Evolutionary conservation across 2,888 invertebrate genomes (phyloP).

Genomic region (Leptinotarsa rubiginosa): DNA sequence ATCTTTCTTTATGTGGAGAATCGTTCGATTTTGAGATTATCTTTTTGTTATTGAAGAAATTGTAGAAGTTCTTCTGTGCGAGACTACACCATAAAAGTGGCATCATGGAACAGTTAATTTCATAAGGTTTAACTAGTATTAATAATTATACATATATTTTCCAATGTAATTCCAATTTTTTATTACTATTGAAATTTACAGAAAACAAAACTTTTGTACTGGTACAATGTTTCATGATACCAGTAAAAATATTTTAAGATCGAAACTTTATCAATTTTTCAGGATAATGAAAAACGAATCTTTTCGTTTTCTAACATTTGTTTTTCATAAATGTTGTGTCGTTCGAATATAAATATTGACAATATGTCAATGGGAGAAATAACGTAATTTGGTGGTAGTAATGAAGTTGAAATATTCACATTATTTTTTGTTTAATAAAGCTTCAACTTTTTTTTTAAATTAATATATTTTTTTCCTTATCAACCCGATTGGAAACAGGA

Average conservation of each 20-base stretch:
- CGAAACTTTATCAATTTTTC: neutral
- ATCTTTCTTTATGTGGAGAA: neutral
- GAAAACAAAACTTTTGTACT: too few species aligned
- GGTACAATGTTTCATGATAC: neutral
- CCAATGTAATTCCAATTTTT: too few species aligned
- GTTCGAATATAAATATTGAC: conserved; percentile 1
- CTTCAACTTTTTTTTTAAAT: too few species aligned
- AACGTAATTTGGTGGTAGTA: too few species aligned
- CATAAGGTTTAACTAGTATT: neutral
- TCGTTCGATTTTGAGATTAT: neutral
- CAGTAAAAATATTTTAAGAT: neutral
- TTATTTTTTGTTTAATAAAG: too few species aligned
- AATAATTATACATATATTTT: neutral
- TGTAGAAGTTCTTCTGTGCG: neutral
- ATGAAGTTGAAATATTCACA: neutral
- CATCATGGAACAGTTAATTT: neutral
- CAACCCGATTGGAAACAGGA: too few species aligned
- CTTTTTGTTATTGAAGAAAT: conserved; percentile 2
- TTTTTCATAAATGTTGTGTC: neutral
- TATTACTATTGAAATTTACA: too few species aligned
- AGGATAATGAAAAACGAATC: neutral
- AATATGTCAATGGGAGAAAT: neutral
- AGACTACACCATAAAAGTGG: neutral
- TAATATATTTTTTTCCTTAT: too few species aligned
- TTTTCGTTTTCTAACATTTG: neutral